These are phyloP conservation scores for Monochamus alternatus DNA, from an alignment of 2,888 invertebrate species.

Conservation along the genomic window DNA sequence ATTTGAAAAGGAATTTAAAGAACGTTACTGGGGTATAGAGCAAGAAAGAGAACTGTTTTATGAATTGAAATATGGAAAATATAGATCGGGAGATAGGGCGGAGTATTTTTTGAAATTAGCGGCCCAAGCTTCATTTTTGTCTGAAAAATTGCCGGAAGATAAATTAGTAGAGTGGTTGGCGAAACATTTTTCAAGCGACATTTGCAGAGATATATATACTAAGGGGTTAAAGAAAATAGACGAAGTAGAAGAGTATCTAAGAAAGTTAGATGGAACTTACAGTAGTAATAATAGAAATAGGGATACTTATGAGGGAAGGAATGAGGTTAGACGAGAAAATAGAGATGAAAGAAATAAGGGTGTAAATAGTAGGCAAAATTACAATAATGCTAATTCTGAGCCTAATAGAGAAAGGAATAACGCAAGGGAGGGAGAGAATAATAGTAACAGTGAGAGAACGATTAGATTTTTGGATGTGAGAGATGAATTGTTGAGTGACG, in stretches of 20 bases:
- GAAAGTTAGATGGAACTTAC: not conserved
- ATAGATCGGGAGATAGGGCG: not conserved
- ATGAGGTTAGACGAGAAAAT: too few species aligned
- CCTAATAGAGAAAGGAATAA: not conserved
- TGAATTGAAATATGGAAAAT: not conserved
- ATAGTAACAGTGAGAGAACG: too few species aligned
- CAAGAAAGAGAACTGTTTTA: not conserved
- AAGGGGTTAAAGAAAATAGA: not conserved
- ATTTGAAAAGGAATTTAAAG: not conserved
- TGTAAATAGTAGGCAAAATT: too few species aligned
- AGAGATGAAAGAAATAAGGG: too few species aligned
- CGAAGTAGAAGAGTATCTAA: not conserved
- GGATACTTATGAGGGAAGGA: not conserved
- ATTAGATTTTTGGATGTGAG: not conserved
- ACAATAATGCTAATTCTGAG: not conserved
- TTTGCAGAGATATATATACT: not conserved
- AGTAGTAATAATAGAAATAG: not conserved
- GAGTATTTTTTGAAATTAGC: not conserved
- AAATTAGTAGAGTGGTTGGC: not conserved
- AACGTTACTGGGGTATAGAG: too few species aligned
- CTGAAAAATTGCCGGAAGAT: not conserved
- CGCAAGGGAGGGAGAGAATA: too few species aligned
- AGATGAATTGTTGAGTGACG: not conserved
- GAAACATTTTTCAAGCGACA: not conserved
- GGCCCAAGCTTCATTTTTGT: not conserved